Evolutionary conservation across 23 tunicate species (phyloP), one percentile per base, ranked within the genome.

Genomic region (Halocynthia roretzi): DNA sequence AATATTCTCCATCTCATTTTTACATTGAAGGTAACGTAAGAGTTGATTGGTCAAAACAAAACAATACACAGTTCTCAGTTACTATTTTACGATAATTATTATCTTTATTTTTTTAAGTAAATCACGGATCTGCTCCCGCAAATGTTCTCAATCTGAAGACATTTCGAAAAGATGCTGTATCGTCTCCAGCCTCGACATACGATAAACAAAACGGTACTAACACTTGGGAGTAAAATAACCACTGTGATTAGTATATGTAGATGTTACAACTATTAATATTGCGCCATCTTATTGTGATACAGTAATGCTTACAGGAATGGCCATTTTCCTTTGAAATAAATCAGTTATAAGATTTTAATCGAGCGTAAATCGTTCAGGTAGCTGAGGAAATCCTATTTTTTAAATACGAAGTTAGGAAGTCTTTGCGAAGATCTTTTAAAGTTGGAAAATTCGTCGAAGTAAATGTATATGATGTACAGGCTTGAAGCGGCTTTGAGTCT

Each of bases 121-220:
- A 80, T 79, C 70, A 65, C 56, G 84, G 90, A 53, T 60, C 53
- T 40, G 90, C 84, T 73, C 70, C 84, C 22, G 80, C 81, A 50
- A 80, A 85, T 56, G 78, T 85, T 44, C 40, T 85, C 8, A 74
- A 85, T 22, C 53, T 80, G 10, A 68, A 60, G 17, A 54, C 61
- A 21, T 73, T 71, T 70, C 48, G 44, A 21, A 78, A 79, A 78
- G 72, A 56, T 71, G 69, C 12, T 8, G 77, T 66, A 17, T 67
- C 18, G 20, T 49, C 51, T 21, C 73, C 73, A 9, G 55, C 31
- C 61, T 15, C 40, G 55, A 31, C 44, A 31, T 31, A 31, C 44
- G 44, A 31, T 31, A 31, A 31, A 31, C 44, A 31, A 31, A 31
- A 31, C 19, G 17, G 64, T 60, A 60, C n/a, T 2, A 60, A 60